A percentile compares a stretch with the other conserved stretches of the same genome.
These are phyloP conservation scores for Pentalonia nigronervosa DNA, from an alignment of 1,140 invertebrate species.

Conservation along the genomic window DNA sequence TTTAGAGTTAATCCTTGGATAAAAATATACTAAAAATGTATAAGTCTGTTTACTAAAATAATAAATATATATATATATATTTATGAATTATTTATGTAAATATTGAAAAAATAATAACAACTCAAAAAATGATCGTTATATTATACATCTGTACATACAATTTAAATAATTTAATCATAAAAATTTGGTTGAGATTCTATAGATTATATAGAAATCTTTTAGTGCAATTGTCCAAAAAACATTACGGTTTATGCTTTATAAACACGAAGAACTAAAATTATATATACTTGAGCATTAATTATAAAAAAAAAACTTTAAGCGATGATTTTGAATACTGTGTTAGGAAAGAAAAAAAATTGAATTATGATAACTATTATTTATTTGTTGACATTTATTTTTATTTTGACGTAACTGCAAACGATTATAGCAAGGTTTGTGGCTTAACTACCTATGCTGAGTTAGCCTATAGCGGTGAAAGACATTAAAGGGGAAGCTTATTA, in stretches of 20 bases:
- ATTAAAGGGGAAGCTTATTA: neutral
- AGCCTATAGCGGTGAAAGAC: neutral
- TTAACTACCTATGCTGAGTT: too few species aligned
- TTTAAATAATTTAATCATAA: constrained; percentile 20
- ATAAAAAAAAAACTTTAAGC: neutral
- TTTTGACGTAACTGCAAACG: neutral
- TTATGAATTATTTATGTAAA: neutral
- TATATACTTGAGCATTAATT: neutral
- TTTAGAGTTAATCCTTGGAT: neutral
- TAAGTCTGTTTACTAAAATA: neutral
- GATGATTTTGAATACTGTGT: too few species aligned
- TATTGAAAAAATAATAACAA: constrained; percentile 1
- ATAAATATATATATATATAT: neutral
- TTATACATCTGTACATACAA: neutral
- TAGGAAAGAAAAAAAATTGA: too few species aligned
- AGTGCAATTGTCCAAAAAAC: neutral
- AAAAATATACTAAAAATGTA: neutral
- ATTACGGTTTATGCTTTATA: too few species aligned
- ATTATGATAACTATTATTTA: too few species aligned
- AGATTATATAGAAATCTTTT: neutral
- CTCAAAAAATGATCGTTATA: neutral
- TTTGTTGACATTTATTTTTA: neutral
- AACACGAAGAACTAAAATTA: neutral
- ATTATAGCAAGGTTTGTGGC: neutral
- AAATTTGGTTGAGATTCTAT: neutral